Percentiles rank a stretch among this genome's conserved stretches.
Evolutionary conservation across 1,140 invertebrate genomes (phyloP).

Genomic region (Drosophila nigromelanica): DNA sequence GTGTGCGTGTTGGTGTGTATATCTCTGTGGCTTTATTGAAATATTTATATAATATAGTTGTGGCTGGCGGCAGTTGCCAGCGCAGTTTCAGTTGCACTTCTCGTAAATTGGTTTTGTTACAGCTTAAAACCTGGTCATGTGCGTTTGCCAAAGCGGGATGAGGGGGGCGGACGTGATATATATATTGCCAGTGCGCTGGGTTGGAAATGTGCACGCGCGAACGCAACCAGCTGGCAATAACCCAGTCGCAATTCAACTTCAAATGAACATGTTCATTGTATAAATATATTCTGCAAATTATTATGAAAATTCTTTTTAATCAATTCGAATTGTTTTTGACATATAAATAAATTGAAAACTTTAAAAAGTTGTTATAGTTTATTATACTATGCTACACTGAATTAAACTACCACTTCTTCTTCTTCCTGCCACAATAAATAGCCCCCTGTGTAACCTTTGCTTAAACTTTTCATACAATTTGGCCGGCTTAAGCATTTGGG

Average conservation of each 20-base stretch:
- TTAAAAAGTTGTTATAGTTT: background rate
- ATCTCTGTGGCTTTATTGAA: conserved; percentile 55
- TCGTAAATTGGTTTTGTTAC: conserved; percentile 64
- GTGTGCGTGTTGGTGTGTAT: conserved; percentile 18
- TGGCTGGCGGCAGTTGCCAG: conserved; percentile 33
- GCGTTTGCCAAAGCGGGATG: background rate
- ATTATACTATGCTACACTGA: too few relatives aligned
- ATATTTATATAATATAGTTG: conserved; percentile 81
- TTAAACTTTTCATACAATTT: conserved; percentile 2
- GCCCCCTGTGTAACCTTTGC: background rate
- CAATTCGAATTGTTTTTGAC: background rate
- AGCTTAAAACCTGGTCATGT: conserved; percentile 20
- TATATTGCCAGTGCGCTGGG: background rate
- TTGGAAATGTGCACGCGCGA: background rate
- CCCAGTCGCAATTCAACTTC: background rate
- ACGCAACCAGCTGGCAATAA: background rate
- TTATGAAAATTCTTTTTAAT: background rate
- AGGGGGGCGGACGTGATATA: background rate
- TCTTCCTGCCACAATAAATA: background rate
- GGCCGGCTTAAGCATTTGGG: conserved; percentile 3
- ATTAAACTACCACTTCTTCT: too few relatives aligned
- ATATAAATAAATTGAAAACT: background rate
- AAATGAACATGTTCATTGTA: conserved; percentile 1
- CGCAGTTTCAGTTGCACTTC: conserved; percentile 33
- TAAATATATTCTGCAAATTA: background rate